These are phyloP conservation scores for Notarius quadriscutis DNA, from an alignment of 2,113 vertebrate genomes.

Conservation along the genomic window DNA sequence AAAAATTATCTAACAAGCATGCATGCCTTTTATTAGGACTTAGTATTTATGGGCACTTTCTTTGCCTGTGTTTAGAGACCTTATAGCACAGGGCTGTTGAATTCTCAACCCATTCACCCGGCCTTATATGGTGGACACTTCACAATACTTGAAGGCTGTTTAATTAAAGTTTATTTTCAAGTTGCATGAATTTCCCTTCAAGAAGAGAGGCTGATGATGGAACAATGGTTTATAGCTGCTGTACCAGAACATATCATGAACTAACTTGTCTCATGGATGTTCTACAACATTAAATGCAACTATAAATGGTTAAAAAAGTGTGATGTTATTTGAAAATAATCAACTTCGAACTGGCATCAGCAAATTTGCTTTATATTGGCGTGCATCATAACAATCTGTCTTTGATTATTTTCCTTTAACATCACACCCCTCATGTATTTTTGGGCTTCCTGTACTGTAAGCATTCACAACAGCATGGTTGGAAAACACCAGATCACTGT, in stretches of 20 bases:
- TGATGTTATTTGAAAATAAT: background rate
- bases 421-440: background rate
- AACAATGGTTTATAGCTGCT: no score
- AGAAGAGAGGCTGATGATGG: no score
- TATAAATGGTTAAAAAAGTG: background rate
- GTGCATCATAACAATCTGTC: background rate
- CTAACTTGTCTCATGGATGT: no score
- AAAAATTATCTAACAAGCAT: background rate
- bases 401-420: background rate
- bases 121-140: background rate
- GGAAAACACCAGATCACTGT: background rate
- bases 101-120: background rate
- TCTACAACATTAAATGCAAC: no score
- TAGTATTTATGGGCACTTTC: background rate
- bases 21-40: no score
- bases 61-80: background rate
- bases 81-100: background rate
- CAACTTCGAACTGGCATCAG: background rate
- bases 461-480: background rate
- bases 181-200: no score
- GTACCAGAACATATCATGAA: no score
- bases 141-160: background rate
- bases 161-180: background rate
- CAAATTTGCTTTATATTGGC: background rate
- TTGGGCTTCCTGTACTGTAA: background rate